phyloP scores from a whole-genome alignment of 2,113 vertebrate species.

The Pseudorasbora parva region DNA sequence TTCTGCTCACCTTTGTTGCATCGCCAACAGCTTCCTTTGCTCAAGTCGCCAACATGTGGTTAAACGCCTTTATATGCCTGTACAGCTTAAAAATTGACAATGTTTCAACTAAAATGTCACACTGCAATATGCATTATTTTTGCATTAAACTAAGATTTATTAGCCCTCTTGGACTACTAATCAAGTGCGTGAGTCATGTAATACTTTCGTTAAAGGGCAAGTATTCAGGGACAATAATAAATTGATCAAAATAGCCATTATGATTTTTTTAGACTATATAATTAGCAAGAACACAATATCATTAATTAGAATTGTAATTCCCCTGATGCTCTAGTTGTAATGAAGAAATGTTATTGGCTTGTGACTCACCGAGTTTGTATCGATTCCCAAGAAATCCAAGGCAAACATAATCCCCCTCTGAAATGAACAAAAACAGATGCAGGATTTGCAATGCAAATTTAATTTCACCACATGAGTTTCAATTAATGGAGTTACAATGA shows the following conservation, averaged over 20 bases:
- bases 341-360: constrained; percentile 5
- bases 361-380: constrained; percentile 6
- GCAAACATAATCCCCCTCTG: constrained; percentile 36
- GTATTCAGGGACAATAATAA: neutral
- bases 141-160: neutral
- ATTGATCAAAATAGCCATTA: neutral
- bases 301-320: neutral
- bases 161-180: neutral
- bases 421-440: constrained; percentile 25
- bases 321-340: neutral
- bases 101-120: neutral
- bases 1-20: no score
- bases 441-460: constrained; percentile 58
- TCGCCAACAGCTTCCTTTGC: no score
- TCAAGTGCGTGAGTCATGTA: neutral
- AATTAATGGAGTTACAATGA: constrained; percentile 20
- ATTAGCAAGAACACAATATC: neutral
- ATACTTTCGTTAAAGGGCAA: neutral
- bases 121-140: neutral
- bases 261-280: neutral
- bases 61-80: no score
- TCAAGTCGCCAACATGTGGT: no score
- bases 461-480: constrained; percentile 44
- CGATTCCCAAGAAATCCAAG: constrained; percentile 41
- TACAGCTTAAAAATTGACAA: neutral